Base-by-base conservation (phyloP, 2,888 invertebrate species). In the Cremastinae sp. region DNA sequence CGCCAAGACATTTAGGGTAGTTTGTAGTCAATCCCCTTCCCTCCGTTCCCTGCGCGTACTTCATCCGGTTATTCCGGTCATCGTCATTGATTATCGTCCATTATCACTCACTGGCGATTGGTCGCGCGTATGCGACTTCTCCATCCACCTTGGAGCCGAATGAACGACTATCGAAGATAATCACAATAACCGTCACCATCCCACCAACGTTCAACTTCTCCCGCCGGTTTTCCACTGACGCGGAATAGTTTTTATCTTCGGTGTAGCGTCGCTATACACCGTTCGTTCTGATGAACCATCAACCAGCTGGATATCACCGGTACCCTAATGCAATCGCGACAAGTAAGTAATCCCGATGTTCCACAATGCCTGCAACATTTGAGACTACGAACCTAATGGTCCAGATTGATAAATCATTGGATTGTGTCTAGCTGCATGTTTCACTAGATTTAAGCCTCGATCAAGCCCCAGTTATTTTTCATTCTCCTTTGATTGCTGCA, bases 1-100 rank as follows among this genome's bases (percentile, higher is more conserved):
- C 86, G 84, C 83, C 83, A 84, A 78, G 83, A 77, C 53, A 51
- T 81, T 78, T 74, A 84, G 81, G 80, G 89, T 89, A 89, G 89
- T 89, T 89, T 88, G 89, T 89, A 89, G 89, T 86, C 82, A 78
- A 79, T 78, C 79, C 81, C 65, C 65, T 77, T 78, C 80, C n/a
- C 14, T 14, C 51, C 14, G 12, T 22, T 41, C 39, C 0, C 12
- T 14, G 7, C 10, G n/a, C 12, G 28, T 5, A 16, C 28, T 49
- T 49, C 18, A 10, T n/a, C 10, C 43, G 69, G 53, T 51, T 8
- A 51, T 9, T 20, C 39, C 18, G 68, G 18, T 39, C 47, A 49
- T 64, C 55, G 8, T 0, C 47, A 37, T 45, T 69, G 55, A 37
- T n/a, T 22, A n/a, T 18, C 45, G 16, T 18, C 62, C 43, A 37